Percentiles rank a stretch among this genome's conserved stretches.
Conservation (phyloP, 2,797 vertebrate genomes). For the Novumbra hubbsi region DNA sequence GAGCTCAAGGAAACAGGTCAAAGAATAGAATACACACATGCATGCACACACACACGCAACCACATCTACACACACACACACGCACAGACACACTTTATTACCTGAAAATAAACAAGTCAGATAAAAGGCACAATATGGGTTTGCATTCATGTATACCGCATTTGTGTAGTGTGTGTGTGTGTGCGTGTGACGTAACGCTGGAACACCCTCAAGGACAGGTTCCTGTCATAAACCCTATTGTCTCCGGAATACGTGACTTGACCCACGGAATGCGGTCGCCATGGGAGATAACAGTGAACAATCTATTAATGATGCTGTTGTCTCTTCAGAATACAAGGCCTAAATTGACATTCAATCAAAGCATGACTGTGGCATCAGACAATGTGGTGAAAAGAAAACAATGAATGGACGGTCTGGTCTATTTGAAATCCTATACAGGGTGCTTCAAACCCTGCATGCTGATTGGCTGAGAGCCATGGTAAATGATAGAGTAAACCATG, state of each 20-base stretch:
- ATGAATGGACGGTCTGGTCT: too few relatives aligned
- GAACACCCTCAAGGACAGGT: not conserved
- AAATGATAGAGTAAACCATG: too few relatives aligned
- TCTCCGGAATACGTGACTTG: not conserved
- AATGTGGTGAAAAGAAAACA: not conserved
- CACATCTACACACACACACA: too few relatives aligned
- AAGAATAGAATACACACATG: too few relatives aligned
- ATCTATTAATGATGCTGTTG: too few relatives aligned
- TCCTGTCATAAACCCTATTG: not conserved
- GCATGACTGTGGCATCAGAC: too few relatives aligned
- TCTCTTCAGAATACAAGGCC: not conserved
- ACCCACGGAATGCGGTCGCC: too few relatives aligned
- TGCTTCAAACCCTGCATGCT: too few relatives aligned
- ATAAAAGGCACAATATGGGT: not conserved
- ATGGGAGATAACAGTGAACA: not conserved
- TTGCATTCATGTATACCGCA: not conserved
- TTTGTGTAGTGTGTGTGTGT: constrained; percentile 16
- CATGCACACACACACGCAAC: too few relatives aligned
- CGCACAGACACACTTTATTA: not conserved
- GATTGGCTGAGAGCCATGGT: too few relatives aligned
- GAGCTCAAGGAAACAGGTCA: too few relatives aligned
- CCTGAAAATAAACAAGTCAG: not conserved
- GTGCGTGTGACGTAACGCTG: not conserved
- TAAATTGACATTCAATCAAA: not conserved
- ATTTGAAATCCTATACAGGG: too few relatives aligned